Base-by-base conservation (phyloP, 53 echinoderm and acorn worm genomes). In the Stichopus horrens region DNA sequence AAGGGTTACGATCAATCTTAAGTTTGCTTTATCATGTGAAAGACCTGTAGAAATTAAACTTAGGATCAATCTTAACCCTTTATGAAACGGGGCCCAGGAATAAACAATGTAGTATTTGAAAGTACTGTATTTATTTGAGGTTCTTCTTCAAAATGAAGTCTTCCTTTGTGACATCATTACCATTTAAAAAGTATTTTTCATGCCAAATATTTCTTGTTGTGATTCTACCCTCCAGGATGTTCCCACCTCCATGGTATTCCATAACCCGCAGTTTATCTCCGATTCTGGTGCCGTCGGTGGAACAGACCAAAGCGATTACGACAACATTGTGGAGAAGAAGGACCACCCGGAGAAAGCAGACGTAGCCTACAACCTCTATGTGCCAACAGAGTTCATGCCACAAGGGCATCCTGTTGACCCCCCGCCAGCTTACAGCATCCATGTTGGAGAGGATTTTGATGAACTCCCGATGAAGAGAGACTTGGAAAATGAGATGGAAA, bases 381-480 rank as follows among this genome's bases (percentile, higher is more conserved):
- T 86, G 14, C 86, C 86, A 21, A 37, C 86, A 51, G 86, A 86
- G 37, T 52, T 51, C 73, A 68, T 86, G 23, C 86, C 86, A 6
- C 51, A 52, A 66, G 7, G 5, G 73, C 86, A 68, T 51, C 86
- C 86, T 10, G 54, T 71, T 7, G 86, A 86, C 8, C 86, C 86
- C 8, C 86, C 86, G 6, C 86, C 86, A 11, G 86, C 86, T 5
- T 86, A 86, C 58, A 86, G 23, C 9, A 13, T 14, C 18, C 68
- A 23, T 16, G 71, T 7, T 6, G 22, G 52, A 18, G 37, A 16
- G 16, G 83, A 82, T 58, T 57, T 82, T 58, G 83, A 82, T 18
- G 83, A 82, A 58, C 18, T 82, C 18, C 83, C 83, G 4, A 82
- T 82, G 18, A 82, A 82, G 58, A n/a, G 55, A 57, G 83, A 18